A percentile compares a stretch with the other conserved stretches of the same genome.
Evolutionary conservation across 1,140 invertebrate genomes (phyloP).

Genomic region (Anastrepha ludens): DNA sequence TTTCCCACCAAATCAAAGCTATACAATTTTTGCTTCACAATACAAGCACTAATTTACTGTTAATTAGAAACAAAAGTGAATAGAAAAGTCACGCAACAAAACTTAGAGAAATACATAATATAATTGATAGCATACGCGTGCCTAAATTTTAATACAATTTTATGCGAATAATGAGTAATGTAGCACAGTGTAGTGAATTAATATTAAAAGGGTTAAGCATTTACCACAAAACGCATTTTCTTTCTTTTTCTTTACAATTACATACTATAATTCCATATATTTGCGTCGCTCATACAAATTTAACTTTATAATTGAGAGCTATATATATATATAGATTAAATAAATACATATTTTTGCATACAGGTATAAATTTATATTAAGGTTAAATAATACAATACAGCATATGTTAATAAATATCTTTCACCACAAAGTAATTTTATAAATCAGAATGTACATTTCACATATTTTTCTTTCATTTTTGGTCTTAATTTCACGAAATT

Average conservation of each 20-base stretch:
- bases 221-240: background rate
- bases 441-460: constrained; percentile 20
- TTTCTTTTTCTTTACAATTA: background rate
- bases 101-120: background rate
- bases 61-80: background rate
- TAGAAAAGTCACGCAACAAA: background rate
- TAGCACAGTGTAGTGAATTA: constrained; percentile 4
- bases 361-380: constrained; percentile 45
- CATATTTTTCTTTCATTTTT: constrained; percentile 14
- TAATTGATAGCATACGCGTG: background rate
- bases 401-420: constrained; percentile 6
- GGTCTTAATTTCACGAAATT: constrained; percentile 7
- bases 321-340: constrained; percentile 3
- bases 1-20: background rate
- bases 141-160: background rate
- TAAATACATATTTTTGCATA: constrained; percentile 40
- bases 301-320: background rate
- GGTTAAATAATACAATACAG: constrained; percentile 40
- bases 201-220: constrained; percentile 1
- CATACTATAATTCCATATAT: background rate
- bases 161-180: background rate
- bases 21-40: background rate
- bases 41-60: background rate
- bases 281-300: background rate
- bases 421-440: constrained; percentile 26